Base-by-base conservation (phyloP, 2,888 invertebrate species). In the Polietes domitor region DNA sequence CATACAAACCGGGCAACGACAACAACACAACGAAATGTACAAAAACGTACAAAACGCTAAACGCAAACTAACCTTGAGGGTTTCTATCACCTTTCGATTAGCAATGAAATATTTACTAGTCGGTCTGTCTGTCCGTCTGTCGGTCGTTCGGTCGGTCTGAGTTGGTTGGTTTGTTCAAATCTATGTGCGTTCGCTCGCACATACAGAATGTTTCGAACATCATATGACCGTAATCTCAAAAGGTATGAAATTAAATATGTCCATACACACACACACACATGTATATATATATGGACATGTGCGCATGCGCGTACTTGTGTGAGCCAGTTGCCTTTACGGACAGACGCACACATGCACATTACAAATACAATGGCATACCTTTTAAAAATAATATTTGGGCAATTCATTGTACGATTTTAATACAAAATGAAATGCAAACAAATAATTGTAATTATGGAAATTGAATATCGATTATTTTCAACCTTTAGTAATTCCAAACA, bases 51-150 rank as follows among this genome's bases (percentile, higher is more conserved):
- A 63, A 32, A 6, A 7, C 9, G 26, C 28, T 12, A 63, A 68
- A 41, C 68, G 24, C 68, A 58, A 24, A 43, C 1, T 77, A 86
- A 86, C 87, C 89, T 88, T 87, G 88, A 86, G 75, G 76, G 83
- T 87, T 86, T 88, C 87, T 87, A 87, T 89, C 87, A 85, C 85
- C 85, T 89, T 88, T 87, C 88, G 77, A 80, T 85, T 77, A 81
- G 79, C 81, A 78, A 80, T 86, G 78, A 83, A 80, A 85, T 65
- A 17, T 43, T 43, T 43, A 41, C 58, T 17, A 4, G 28, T 24
- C 26, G 55, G 21, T 21, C 55, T 12, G 55, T 21, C 21, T 19
- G 21, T 12, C 5, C 21, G n/a, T n/a, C 37, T 37, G 61, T 15
- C 61, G 28, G 61, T 28, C 17, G 26, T 12, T n/a, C 26, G 26